Percentiles rank a stretch among this genome's conserved stretches.
Evolutionary conservation across 2,888 invertebrate species (phyloP).

Genomic region (Cryptocephalus primarius): DNA sequence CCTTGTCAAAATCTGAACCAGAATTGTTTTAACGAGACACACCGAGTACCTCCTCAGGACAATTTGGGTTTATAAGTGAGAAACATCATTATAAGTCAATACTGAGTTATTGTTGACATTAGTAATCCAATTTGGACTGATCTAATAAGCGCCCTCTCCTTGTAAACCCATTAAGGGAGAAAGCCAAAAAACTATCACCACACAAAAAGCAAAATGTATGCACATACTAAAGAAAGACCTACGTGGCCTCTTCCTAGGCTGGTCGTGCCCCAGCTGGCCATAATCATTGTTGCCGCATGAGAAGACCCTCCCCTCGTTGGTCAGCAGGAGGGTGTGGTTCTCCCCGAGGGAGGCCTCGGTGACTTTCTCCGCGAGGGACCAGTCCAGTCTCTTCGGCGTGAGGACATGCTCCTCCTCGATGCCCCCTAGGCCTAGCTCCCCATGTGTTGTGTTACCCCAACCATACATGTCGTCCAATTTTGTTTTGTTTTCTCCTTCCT

Average conservation of each 20-base stretch:
- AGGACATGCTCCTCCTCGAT: slow-evolving; percentile 61
- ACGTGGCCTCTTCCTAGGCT: slow-evolving; percentile 56
- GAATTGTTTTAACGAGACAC: too few relatives aligned
- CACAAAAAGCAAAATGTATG: slow-evolving; percentile 11
- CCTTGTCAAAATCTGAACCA: too few relatives aligned
- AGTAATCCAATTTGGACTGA: too few relatives aligned
- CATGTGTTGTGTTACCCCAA: slow-evolving; percentile 69
- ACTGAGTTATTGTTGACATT: too few relatives aligned
- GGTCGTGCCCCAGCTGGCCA: slow-evolving; percentile 77
- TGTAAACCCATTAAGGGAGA: too few relatives aligned
- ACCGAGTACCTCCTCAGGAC: too few relatives aligned
- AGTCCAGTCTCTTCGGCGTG: slow-evolving; percentile 49
- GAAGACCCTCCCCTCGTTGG: slow-evolving; percentile 67
- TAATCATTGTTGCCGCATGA: slow-evolving; percentile 90
- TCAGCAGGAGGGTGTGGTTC: slow-evolving; percentile 70
- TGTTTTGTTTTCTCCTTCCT: too few relatives aligned
- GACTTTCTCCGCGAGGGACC: slow-evolving; percentile 47
- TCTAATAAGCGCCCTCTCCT: too few relatives aligned
- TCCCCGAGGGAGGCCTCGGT: slow-evolving; percentile 62
- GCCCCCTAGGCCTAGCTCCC: slow-evolving; percentile 69
- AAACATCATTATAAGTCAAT: too few relatives aligned
- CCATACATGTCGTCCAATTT: slow-evolving; percentile 44
- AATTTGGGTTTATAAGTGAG: too few relatives aligned
- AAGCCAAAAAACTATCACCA: not conserved
- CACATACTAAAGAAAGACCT: slow-evolving; percentile 52